Evolutionary conservation across 2,113 vertebrate genomes (phyloP).

Genomic region (Pimephales promelas): DNA sequence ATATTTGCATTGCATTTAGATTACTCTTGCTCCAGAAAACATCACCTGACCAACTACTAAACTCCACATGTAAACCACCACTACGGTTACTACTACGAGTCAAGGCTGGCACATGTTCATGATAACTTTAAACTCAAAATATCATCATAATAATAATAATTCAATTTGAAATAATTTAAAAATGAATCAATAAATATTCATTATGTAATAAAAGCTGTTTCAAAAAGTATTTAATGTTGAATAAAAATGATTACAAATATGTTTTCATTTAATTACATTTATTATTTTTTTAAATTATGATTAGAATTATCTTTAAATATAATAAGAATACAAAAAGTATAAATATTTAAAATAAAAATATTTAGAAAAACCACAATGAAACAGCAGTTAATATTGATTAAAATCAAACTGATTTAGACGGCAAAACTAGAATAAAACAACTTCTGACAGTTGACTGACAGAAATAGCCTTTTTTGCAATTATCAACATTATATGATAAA

Average conservation of each 20-base stretch:
- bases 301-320: not conserved
- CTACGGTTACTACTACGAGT: not conserved
- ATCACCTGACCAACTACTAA: not conserved
- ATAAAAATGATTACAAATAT: not conserved
- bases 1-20: too few species aligned
- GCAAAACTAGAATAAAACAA: not conserved
- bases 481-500: not conserved
- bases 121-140: not conserved
- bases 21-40: not conserved
- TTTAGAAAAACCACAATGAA: not conserved
- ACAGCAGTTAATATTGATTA: not conserved
- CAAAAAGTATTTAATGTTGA: not conserved
- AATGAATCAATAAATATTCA: not conserved
- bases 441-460: not conserved
- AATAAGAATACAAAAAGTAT: not conserved
- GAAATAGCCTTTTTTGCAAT: not conserved
- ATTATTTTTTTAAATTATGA: not conserved
- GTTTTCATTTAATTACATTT: not conserved
- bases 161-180: not conserved
- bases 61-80: not conserved
- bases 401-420: not conserved
- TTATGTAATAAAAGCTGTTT: not conserved
- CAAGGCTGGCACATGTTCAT: not conserved
- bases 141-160: not conserved
- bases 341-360: not conserved